Evolutionary conservation across 2,888 invertebrate genomes (phyloP), one percentile per base, ranked within the genome.

Genomic region (Saturnia japonica): DNA sequence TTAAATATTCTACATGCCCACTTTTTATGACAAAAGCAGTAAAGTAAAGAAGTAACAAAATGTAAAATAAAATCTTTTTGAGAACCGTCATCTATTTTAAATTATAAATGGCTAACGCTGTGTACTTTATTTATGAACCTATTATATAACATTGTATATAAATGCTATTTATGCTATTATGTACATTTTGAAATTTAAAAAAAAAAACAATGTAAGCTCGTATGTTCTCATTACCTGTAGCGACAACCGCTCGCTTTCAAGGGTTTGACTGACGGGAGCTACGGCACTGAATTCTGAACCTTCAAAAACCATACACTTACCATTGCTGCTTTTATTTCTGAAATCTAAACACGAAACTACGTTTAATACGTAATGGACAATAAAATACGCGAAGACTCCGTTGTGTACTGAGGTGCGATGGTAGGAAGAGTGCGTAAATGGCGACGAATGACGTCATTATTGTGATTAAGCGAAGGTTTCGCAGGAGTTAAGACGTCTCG

Each of bases 391-490:
- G 57, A 66, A 68, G 60, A 74, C 66, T 62, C 77, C 78, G 75
- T 68, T 71, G 70, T 72, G 72, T 78, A 67, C 68, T 22, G 45
- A 66, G 47, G 70, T 68, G 57, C 68, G 45, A 69, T 72, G 70
- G 84, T 80, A 76, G 62, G 72, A 77, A 76, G 78, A 81, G 82
- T 85, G 84, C 83, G 87, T 87, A 85, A 87, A 85, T 83, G 82
- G 85, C 90, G 90, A 93, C 86, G 89, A 87, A 92, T 91, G 91
- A 88, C 85, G 88, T 91, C 90, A 86, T 93, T 92, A 91, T 80
- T 76, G 84, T 91, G 92, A 92, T 91, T 89, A 88, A 91, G 85
- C 85, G 82, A 82, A 83, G 89, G 88, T 86, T 83, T 82, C 83
- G 83, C 80, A 69, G 77, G 84, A 88, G 91, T 88, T 90, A 90